Percentiles rank a stretch among this genome's conserved stretches.
These are phyloP conservation scores for Euura lappo DNA, from an alignment of 1,140 invertebrate species.

Conservation along the genomic window DNA sequence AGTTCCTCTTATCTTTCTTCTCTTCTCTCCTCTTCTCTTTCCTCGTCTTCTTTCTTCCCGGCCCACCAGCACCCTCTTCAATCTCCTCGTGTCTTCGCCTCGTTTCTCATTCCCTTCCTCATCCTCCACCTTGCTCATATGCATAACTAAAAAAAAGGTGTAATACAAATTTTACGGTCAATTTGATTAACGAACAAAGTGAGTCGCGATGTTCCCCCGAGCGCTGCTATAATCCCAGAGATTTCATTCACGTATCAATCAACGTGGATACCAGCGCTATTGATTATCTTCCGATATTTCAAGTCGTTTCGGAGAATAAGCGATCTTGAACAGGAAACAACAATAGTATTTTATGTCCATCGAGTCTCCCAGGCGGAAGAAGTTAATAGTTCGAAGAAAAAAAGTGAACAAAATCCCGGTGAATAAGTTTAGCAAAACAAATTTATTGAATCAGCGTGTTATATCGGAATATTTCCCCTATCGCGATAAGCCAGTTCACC, in stretches of 20 bases:
- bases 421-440: background rate
- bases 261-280: background rate
- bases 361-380: no score
- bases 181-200: constrained; percentile 9
- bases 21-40: background rate
- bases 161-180: constrained; percentile 54
- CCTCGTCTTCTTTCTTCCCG: background rate
- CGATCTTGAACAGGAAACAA: background rate
- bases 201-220: background rate
- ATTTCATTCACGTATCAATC: no score
- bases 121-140: constrained; percentile 55
- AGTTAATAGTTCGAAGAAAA: no score
- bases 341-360: background rate
- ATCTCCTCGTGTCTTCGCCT: constrained; percentile 22
- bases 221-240: background rate
- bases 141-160: constrained; percentile 57
- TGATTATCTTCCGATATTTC: background rate
- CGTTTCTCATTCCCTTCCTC: constrained; percentile 34
- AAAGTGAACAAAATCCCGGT: no score
- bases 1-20: background rate
- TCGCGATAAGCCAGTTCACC: background rate
- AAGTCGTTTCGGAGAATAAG: background rate
- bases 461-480: background rate
- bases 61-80: background rate
- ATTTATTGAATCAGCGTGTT: background rate